phyloP scores from a whole-genome alignment of 2,888 invertebrate species.

The Cryptus armator region DNA sequence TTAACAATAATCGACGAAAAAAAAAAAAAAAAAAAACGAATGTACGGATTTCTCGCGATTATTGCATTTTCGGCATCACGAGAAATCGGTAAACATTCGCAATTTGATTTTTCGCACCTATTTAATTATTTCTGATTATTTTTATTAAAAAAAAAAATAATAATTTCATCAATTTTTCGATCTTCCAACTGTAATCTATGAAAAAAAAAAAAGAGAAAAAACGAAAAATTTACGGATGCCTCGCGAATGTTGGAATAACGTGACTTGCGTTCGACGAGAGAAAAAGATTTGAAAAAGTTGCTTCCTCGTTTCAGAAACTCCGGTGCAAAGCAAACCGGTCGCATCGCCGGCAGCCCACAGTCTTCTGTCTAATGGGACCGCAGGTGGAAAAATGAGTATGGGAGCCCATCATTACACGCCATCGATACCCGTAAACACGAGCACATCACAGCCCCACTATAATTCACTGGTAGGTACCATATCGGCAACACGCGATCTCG shows the following conservation, averaged over 20 bases:
- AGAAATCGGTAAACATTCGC: too few species aligned
- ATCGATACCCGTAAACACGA: constrained; percentile 85
- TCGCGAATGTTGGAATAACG: neutral
- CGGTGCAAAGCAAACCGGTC: constrained; percentile 88
- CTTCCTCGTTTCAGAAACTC: constrained; percentile 79
- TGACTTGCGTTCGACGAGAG: neutral
- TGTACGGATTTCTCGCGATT: too few species aligned
- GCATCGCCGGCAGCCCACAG: constrained; percentile 93
- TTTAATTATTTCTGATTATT: too few species aligned
- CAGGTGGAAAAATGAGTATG: constrained; percentile 89
- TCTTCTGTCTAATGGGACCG: constrained; percentile 89
- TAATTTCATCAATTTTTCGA: neutral
- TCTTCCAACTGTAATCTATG: neutral
- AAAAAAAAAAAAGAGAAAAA: neutral
- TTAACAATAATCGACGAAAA: neutral
- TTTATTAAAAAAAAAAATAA: too few species aligned
- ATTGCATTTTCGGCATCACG: too few species aligned
- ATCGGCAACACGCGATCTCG: constrained; percentile 46
- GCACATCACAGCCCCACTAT: constrained; percentile 86
- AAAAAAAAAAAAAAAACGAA: too few species aligned
- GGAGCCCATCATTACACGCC: constrained; percentile 91
- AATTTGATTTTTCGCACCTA: too few species aligned
- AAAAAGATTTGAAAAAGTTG: constrained; percentile 28
- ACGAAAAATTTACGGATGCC: neutral
- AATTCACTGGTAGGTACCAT: constrained; percentile 84